Evolutionary conservation across 2,888 invertebrate species (phyloP).

Genomic region (Scotopteryx bipunctaria): DNA sequence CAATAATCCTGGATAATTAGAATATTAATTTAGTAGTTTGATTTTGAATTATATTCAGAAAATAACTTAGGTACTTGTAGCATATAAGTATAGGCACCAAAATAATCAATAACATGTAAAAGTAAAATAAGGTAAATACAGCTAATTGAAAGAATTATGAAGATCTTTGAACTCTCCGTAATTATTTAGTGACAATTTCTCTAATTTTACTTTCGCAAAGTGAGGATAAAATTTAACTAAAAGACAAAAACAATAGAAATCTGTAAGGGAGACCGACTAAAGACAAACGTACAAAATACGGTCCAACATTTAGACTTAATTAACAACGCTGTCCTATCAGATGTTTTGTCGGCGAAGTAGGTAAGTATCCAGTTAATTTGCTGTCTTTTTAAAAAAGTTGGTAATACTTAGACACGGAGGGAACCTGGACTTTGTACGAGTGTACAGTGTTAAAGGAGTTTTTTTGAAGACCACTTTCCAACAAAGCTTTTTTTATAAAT

Average conservation of each 20-base stretch:
- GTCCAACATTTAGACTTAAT: conserved; percentile 36
- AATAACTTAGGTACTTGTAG: too few relatives aligned
- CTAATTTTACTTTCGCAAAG: not conserved
- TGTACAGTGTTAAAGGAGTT: too few relatives aligned
- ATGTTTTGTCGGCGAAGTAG: conserved; percentile 36
- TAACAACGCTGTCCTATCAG: conserved; percentile 38
- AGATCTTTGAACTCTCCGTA: not conserved
- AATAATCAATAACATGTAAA: not conserved
- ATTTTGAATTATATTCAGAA: too few relatives aligned
- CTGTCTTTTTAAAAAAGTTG: conserved; percentile 48
- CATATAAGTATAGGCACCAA: too few relatives aligned
- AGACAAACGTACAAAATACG: conserved; percentile 34
- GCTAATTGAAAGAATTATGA: too few relatives aligned
- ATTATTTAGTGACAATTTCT: not conserved
- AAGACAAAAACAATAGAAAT: conserved; percentile 24
- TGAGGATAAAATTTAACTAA: conserved; percentile 11
- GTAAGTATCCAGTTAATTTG: conserved; percentile 52
- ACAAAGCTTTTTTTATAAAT: too few relatives aligned
- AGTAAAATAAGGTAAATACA: too few relatives aligned
- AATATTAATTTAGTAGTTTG: too few relatives aligned
- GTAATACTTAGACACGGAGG: conserved; percentile 37
- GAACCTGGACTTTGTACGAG: not conserved
- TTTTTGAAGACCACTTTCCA: too few relatives aligned
- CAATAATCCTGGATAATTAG: not conserved
- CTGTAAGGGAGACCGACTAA: conserved; percentile 22